Conservation (phyloP, 2,888 invertebrate species). For the Tiphia femorata region DNA sequence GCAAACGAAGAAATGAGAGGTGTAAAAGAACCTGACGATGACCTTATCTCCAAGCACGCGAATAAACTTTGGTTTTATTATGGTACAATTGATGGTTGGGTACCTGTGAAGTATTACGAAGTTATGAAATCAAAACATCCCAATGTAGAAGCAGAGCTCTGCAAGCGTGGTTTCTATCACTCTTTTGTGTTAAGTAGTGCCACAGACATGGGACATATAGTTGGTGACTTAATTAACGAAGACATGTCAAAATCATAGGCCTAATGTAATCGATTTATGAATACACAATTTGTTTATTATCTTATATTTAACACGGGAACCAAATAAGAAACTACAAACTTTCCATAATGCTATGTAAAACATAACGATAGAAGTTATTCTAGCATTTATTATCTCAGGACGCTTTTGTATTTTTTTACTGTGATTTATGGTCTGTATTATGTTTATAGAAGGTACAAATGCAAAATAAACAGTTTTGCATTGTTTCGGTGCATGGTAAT, state of each 20-base stretch:
- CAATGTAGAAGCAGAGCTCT: constrained; percentile 74
- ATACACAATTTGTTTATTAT: too few species aligned
- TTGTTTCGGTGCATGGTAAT: too few species aligned
- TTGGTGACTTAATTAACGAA: constrained; percentile 57
- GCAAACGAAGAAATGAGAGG: constrained; percentile 85
- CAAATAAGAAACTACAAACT: too few species aligned
- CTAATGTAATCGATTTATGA: neutral
- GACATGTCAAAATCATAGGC: constrained; percentile 27
- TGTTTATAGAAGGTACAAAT: too few species aligned
- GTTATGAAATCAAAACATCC: constrained; percentile 76
- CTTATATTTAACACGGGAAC: too few species aligned
- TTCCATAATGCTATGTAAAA: too few species aligned
- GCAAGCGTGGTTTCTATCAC: constrained; percentile 77
- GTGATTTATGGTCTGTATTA: too few species aligned
- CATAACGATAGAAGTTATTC: too few species aligned
- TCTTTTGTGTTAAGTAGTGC: constrained; percentile 84
- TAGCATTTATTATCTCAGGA: too few species aligned
- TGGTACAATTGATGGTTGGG: constrained; percentile 86
- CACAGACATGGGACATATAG: constrained; percentile 70
- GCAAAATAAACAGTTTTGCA: too few species aligned
- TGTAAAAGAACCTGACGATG: constrained; percentile 77
- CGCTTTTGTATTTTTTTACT: too few species aligned
- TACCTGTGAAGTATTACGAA: constrained; percentile 79
- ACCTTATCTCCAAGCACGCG: constrained; percentile 73
- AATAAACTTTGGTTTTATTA: constrained; percentile 84